Percentiles rank a stretch among this genome's conserved stretches.
These are phyloP conservation scores for Gavia stellata DNA, from an alignment of 2,113 vertebrate species.

Conservation along the genomic window DNA sequence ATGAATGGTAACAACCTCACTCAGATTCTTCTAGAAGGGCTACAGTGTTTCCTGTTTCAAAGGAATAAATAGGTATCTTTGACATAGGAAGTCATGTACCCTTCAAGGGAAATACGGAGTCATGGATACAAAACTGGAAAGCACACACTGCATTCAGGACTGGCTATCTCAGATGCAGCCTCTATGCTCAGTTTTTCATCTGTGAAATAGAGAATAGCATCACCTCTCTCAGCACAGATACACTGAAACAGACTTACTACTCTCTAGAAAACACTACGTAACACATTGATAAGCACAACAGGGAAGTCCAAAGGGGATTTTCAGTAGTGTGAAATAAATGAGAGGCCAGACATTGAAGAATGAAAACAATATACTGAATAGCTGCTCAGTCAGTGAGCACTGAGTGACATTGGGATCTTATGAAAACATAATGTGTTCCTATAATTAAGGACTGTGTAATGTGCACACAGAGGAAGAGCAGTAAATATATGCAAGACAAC, in stretches of 20 bases:
- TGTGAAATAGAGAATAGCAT: background rate
- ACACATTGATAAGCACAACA: background rate
- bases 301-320: background rate
- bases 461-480: background rate
- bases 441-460: background rate
- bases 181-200: background rate
- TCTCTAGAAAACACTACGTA: background rate
- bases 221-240: background rate
- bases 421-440: background rate
- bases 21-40: background rate
- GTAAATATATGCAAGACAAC: conserved; percentile 1
- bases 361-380: background rate
- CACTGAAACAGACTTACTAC: background rate
- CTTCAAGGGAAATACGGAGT: background rate
- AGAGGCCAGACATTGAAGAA: background rate
- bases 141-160: background rate
- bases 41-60: background rate
- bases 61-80: background rate
- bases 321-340: background rate
- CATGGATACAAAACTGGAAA: background rate
- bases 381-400: background rate
- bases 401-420: background rate
- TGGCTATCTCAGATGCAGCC: background rate
- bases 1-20: background rate
- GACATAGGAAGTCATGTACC: background rate